Base-by-base conservation (phyloP, 2,113 vertebrate species). In the Paratilapia polleni region DNA sequence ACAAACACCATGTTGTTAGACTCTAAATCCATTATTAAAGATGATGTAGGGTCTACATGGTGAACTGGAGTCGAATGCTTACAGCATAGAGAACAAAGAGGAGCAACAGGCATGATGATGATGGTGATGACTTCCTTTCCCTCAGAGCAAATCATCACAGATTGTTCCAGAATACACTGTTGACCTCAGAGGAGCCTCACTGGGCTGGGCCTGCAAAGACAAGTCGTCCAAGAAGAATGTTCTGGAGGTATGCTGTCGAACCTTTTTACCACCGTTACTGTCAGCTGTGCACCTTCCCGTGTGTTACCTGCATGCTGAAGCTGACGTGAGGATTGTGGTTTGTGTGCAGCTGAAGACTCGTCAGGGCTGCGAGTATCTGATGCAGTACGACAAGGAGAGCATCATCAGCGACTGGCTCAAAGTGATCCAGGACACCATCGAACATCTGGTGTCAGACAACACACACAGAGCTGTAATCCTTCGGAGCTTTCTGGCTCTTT, bases 191-290 rank as follows among this genome's bases (percentile, higher is more conserved):
- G 97, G 98, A 22, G 96, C 97, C 2, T 86, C 90, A 0, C 87
- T 99, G 1, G 0, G 63, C 58, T 97, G 97, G 97, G 98, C 97
- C 0, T 0, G 93, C 83, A 98, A 95, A 88, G 98, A 98, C 82
- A 99, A 99, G 68, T 99, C 98, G 15, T 99, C 98, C 93, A 99
- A 97, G 94, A 99, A 97, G 91, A 96, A 99, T 0, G 98, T 99
- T 24, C 87, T 99, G 3, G 97, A 99, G 96, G 98, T 98, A 87
- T 2, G 47, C 8, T 11, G 20, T 10, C 3, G 15, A 10, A 12
- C 9, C 11, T 91, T 87, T 49, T 83, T 52, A 5, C 49, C 41
- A 1, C 26, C 3, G 75, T 68, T 22, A 80, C 81, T 31, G 22
- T 2, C 15, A 12, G 24, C 28, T 34, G 1, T 12, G 41, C 0